Evolutionary conservation across 2,113 vertebrate species (phyloP).

Genomic region (Vidua chalybeata): DNA sequence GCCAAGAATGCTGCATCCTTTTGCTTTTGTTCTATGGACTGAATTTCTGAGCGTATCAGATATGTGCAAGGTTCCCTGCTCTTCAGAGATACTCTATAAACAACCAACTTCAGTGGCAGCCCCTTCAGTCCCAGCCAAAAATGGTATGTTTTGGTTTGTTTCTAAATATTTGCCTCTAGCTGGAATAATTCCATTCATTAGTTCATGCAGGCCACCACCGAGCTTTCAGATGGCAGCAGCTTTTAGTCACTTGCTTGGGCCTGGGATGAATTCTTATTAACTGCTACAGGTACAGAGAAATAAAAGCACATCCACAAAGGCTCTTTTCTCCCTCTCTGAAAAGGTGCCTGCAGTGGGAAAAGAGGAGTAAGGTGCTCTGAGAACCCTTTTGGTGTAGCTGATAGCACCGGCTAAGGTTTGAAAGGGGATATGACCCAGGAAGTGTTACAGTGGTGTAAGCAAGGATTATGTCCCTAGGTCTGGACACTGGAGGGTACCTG

Average conservation of each 20-base stretch:
- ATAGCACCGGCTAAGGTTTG: neutral
- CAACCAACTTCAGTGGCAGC: neutral
- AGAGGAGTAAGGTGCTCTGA: neutral
- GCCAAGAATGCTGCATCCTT: neutral
- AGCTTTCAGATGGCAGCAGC: conserved; percentile 20
- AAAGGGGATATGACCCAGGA: neutral
- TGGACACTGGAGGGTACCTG: neutral
- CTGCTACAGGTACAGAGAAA: neutral
- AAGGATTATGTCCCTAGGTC: neutral
- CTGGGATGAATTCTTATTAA: neutral
- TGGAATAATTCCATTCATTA: conserved; percentile 32
- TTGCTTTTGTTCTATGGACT: neutral
- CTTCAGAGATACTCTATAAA: neutral
- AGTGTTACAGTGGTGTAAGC: neutral
- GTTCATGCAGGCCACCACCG: neutral
- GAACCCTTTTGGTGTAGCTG: neutral
- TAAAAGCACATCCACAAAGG: neutral
- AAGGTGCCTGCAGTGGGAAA: neutral
- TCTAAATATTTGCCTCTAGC: neutral
- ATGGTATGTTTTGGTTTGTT: neutral
- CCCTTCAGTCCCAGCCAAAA: neutral
- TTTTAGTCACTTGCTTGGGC: neutral
- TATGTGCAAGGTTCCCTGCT: neutral
- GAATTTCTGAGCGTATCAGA: neutral
- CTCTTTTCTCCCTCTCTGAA: neutral